phyloP scores from a whole-genome alignment of 1,140 invertebrate genomes.

The Drosophila oshimai region DNA sequence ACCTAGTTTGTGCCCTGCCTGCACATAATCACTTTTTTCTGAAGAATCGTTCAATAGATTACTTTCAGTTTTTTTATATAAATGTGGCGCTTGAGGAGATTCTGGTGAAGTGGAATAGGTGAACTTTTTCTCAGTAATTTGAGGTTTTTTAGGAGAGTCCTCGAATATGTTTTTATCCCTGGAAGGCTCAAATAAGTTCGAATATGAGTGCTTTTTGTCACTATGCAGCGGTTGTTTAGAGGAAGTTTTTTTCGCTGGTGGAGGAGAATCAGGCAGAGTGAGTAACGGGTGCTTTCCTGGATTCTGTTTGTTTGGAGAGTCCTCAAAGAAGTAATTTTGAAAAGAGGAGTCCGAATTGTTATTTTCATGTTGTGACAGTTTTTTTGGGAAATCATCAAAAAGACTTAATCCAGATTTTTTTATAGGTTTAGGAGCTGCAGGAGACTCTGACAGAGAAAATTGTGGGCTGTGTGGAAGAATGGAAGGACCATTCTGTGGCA shows the following conservation, averaged over 20 bases:
- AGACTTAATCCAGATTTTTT: background rate
- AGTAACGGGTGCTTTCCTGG: background rate
- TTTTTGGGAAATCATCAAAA: background rate
- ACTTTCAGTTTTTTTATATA: background rate
- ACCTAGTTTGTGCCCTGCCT: background rate
- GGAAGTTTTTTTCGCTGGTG: background rate
- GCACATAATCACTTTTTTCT: background rate
- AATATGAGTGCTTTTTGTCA: background rate
- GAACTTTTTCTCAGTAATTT: background rate
- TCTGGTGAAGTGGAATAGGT: background rate
- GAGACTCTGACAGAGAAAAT: background rate
- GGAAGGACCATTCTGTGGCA: background rate
- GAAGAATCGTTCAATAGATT: background rate
- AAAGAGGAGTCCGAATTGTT: background rate
- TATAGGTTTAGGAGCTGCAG: background rate
- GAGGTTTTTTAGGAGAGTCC: background rate
- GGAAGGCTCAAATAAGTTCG: background rate
- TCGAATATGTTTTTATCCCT: background rate
- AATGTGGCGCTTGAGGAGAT: background rate
- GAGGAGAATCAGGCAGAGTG: constrained; percentile 7
- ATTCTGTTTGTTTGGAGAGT: constrained; percentile 5
- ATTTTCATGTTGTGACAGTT: background rate
- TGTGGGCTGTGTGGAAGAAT: no score
- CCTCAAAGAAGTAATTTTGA: background rate
- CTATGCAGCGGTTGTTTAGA: background rate